Evolutionary conservation across 1,140 invertebrate genomes (phyloP), one percentile per base, ranked within the genome.

Genomic region (Papilio polytes): DNA sequence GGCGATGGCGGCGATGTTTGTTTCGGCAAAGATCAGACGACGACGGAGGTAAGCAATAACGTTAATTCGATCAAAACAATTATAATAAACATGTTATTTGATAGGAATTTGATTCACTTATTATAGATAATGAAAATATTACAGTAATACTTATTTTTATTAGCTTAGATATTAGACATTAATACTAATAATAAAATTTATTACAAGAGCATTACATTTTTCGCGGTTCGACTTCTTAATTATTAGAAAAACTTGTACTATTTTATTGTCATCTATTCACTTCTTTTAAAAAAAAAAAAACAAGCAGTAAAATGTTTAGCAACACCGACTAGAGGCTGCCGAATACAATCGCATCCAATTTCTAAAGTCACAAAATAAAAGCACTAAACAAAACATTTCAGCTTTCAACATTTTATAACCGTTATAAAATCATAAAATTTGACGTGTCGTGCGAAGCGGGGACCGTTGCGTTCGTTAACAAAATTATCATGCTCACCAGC

Each of bases 11-110:
- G 76, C 80, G 82, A 86, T 86, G 85, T 86, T 86, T 85, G 82
- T 85, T 86, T 85, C 85, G 78, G 70, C 36, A n/a, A 80, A 83
- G 83, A 83, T 85, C 85, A 84, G 78, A 83, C 59, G 22, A 26
- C 20, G 59, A 12, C 59, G 22, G 22, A 63, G 59, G 12, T 63
- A 63, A 22, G 59, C 59, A 63, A 63, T 63, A 63, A 63, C 22
- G 59, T 63, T 63, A 63, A 63, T 63, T 63, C 59, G 22, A 63
- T 26, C 59, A 26, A 63, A 63, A 63, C 22, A 63, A 63, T 63
- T 63, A 26, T 63, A 63, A 63, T 56, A 56, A 22, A 63, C 9
- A 63, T 63, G 20, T 26, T 26, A 63, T 26, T 63, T 63, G 59
- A 26, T 63, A 26, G n/a, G 59, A 63, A 63, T 63, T 63, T 26